These are phyloP conservation scores for Cyprinodon brontotheroides DNA, from an alignment of 2,113 vertebrate genomes.

Conservation along the genomic window DNA sequence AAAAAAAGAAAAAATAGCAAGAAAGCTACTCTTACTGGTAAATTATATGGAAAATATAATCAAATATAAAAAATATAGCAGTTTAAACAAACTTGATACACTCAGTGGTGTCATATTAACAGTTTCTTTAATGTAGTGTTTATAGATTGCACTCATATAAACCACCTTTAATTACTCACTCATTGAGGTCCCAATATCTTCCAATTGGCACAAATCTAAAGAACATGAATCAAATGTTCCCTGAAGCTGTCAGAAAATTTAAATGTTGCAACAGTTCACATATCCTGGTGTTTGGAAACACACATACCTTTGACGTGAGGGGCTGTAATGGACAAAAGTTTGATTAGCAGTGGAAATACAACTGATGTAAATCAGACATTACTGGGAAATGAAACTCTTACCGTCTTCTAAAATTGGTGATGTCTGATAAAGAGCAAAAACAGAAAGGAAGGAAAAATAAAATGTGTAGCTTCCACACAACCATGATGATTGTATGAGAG, in stretches of 20 bases:
- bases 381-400: background rate
- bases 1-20: background rate
- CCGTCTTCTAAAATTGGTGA: background rate
- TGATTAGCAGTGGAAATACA: background rate
- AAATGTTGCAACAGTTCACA: background rate
- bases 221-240: background rate
- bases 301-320: background rate
- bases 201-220: background rate
- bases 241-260: background rate
- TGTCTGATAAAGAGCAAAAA: fast-evolving
- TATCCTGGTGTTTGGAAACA: background rate
- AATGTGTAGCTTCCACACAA: constrained; percentile 19
- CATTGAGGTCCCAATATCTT: fast-evolving
- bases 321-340: constrained; percentile 8
- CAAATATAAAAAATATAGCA: background rate
- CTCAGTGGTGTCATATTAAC: background rate
- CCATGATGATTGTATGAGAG: constrained; percentile 34
- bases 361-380: background rate
- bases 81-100: background rate
- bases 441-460: constrained; percentile 44
- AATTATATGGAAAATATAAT: background rate
- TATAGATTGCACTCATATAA: background rate
- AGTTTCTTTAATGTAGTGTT: background rate
- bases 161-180: constrained; percentile 38
- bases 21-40: background rate